Evolutionary conservation across 2,888 invertebrate species (phyloP).

Genomic region (Athetis lepigone): DNA sequence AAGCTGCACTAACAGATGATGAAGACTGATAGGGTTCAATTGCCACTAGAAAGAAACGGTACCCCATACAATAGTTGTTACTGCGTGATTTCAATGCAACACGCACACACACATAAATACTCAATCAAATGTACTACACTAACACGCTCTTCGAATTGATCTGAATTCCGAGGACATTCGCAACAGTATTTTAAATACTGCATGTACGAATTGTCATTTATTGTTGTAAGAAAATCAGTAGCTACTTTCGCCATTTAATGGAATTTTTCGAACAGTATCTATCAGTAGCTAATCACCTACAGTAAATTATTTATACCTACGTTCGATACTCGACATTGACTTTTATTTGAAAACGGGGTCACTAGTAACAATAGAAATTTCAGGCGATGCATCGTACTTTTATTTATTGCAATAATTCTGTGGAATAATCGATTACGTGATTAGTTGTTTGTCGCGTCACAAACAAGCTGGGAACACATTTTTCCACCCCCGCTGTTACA

Average conservation of each 20-base stretch:
- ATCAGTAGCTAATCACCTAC: constrained; percentile 32
- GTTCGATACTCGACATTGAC: constrained; percentile 37
- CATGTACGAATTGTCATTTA: constrained; percentile 9
- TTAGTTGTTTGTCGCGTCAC: not conserved
- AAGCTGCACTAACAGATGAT: constrained; percentile 31
- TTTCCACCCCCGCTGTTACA: constrained; percentile 8
- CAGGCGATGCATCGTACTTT: constrained; percentile 14
- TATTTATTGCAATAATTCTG: constrained; percentile 15
- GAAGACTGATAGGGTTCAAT: constrained; percentile 48
- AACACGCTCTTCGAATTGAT: constrained; percentile 44
- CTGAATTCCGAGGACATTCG: constrained; percentile 46
- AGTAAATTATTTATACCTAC: constrained; percentile 36
- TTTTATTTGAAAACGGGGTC: constrained; percentile 50
- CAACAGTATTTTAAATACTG: constrained; percentile 35
- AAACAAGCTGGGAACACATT: not conserved
- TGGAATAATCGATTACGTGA: constrained; percentile 1
- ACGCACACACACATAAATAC: constrained; percentile 22
- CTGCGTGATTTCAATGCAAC: constrained; percentile 25
- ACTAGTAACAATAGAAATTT: constrained; percentile 44
- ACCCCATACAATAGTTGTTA: constrained; percentile 29
- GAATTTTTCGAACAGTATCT: constrained; percentile 22
- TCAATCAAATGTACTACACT: not conserved
- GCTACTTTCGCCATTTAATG: constrained; percentile 1
- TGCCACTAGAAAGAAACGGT: constrained; percentile 47
- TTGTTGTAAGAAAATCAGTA: constrained; percentile 21